Evolutionary conservation across 2,797 vertebrate species (phyloP), one percentile per base, ranked within the genome.

Genomic region (Leptatherina wallacei): DNA sequence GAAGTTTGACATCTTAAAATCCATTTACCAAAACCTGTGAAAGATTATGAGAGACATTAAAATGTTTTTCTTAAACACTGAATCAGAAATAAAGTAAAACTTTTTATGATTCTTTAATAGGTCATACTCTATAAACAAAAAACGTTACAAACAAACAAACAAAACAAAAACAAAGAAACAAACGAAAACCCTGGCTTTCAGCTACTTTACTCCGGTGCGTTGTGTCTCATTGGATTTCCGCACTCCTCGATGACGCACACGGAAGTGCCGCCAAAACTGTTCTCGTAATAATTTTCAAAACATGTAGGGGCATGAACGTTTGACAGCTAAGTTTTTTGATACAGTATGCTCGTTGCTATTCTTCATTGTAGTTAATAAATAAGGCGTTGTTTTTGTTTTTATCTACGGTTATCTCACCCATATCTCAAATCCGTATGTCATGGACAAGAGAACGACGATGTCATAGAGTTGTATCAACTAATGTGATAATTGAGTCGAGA

Each of bases 191-290:
- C 13, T 14, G 35, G 35, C 12, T 40, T 12, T 40, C 14, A 42
- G 14, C 14, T 42, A 42, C 40, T 44, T 44, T 42, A 4, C 3
- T 10, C 8, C 29, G 6, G 9, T 44, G 29, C 12, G 14, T 24
- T 65, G 8, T 11, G 36, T 38, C 29, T 11, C 44, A 32, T 6
- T 16, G 4, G n/a, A 38, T 36, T 71, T 73, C 62, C 64, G 55
- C 73, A 73, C 1, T 2, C 51, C 20, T 42, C 1, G 18, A 59
- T 77, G 71, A 80, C 75, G 70, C 29, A 83, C 20, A 35, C 89
- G 89, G 90, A 92, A 92, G 81, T 85, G 12, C 81, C 71, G 78
- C 71, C 75, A 61, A 77, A 65, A 64, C 6, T 2, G 29, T 12
- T 5, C 8, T 6, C 11, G 56, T 67, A 24, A 38, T 35, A 5